A percentile compares a stretch with the other conserved stretches of the same genome.
These are phyloP conservation scores for Balearica regulorum DNA, from an alignment of 2,797 vertebrate genomes.

Conservation along the genomic window DNA sequence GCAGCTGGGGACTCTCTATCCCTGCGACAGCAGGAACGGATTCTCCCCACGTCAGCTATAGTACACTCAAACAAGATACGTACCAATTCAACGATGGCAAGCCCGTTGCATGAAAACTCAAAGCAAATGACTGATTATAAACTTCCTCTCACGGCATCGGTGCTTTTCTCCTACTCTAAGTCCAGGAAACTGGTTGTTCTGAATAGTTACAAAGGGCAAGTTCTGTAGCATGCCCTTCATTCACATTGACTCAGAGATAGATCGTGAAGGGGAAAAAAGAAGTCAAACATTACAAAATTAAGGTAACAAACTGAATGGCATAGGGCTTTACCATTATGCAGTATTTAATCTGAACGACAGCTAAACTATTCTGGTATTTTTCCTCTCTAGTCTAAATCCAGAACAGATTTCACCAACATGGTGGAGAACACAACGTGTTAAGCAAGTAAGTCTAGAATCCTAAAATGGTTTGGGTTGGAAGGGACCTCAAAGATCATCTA, in stretches of 20 bases:
- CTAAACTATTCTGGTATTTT: neutral
- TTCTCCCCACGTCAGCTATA: neutral
- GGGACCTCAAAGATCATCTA: no score
- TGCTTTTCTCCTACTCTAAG: neutral
- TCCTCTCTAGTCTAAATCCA: neutral
- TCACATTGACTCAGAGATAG: fast-evolving
- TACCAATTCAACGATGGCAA: neutral
- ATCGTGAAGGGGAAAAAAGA: fast-evolving
- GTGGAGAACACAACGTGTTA: neutral
- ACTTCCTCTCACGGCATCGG: neutral
- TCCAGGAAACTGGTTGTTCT: neutral
- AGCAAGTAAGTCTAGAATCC: neutral
- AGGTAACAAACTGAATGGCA: neutral
- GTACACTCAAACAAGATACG: neutral
- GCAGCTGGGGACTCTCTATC: neutral
- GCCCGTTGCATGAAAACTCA: neutral
- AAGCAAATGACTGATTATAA: neutral
- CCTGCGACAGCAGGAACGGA: neutral
- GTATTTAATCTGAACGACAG: neutral
- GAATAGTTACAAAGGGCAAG: neutral
- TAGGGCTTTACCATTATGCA: neutral
- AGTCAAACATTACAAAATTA: neutral
- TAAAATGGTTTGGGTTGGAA: no score
- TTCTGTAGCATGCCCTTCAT: neutral
- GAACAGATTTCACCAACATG: neutral